A percentile compares a stretch with the other conserved stretches of the same genome.
These are phyloP conservation scores for Lapara coniferarum DNA, from an alignment of 2,888 invertebrate species.

Conservation along the genomic window DNA sequence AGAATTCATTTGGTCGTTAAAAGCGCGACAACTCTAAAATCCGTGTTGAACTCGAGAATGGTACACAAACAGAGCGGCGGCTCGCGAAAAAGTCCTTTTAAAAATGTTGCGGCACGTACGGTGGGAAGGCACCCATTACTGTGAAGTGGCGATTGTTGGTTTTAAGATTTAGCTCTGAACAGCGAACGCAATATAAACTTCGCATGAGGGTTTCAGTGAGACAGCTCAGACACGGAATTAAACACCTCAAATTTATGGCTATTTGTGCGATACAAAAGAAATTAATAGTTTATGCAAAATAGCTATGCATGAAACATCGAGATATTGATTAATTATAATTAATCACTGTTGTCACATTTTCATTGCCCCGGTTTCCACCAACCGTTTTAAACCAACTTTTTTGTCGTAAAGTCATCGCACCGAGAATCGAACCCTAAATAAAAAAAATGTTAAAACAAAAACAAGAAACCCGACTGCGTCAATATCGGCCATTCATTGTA, in stretches of 20 bases:
- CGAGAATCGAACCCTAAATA: too few species aligned
- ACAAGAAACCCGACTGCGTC: too few species aligned
- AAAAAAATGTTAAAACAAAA: too few species aligned
- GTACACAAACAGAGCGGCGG: constrained; percentile 68
- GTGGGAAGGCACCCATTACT: constrained; percentile 79
- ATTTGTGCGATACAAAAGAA: not conserved
- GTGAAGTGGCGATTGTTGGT: constrained; percentile 80
- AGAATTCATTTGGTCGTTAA: constrained; percentile 76
- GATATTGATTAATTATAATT: too few species aligned
- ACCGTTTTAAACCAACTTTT: too few species aligned
- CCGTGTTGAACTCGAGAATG: constrained; percentile 49
- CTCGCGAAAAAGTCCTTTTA: constrained; percentile 83
- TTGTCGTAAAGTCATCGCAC: too few species aligned
- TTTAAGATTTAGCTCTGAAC: constrained; percentile 75
- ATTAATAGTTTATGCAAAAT: too few species aligned
- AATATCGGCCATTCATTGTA: too few species aligned
- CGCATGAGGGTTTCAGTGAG: constrained; percentile 1
- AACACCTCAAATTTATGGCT: constrained; percentile 82
- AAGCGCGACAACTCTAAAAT: constrained; percentile 73
- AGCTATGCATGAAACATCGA: too few species aligned
- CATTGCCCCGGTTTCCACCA: too few species aligned
- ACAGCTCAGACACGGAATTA: constrained; percentile 21
- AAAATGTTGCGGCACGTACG: constrained; percentile 83
- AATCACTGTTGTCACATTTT: too few species aligned
- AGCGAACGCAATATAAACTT: constrained; percentile 38